A percentile compares a stretch with the other conserved stretches of the same genome.
Evolutionary conservation across 2,113 vertebrate species (phyloP).

Genomic region (Toxotes chatareus): DNA sequence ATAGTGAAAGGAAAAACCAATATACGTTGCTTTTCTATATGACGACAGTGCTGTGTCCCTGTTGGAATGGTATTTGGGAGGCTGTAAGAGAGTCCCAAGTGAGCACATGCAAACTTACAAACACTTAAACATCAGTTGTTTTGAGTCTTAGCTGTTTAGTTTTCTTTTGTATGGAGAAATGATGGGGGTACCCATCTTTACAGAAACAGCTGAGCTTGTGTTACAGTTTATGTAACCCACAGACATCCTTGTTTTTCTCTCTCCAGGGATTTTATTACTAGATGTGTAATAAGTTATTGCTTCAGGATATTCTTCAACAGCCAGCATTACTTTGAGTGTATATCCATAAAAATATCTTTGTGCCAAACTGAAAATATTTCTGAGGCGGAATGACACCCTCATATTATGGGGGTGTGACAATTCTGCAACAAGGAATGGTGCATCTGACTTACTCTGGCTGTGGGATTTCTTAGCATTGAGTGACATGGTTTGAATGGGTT

Average conservation of each 20-base stretch:
- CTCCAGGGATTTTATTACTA: slow-evolving; percentile 69
- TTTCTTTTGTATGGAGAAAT: slow-evolving; percentile 39
- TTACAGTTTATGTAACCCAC: slow-evolving; percentile 67
- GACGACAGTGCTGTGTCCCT: slow-evolving; percentile 59
- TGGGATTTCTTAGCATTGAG: slow-evolving; percentile 31
- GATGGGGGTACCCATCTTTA: slow-evolving; percentile 41
- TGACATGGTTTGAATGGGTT: slow-evolving; percentile 29
- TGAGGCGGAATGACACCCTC: slow-evolving; percentile 43
- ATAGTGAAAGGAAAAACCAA: slow-evolving; percentile 64
- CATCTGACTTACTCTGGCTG: slow-evolving; percentile 46
- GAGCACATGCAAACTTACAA: slow-evolving; percentile 70
- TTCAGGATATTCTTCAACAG: slow-evolving; percentile 71
- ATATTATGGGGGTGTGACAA: slow-evolving; percentile 52
- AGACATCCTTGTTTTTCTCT: slow-evolving; percentile 65
- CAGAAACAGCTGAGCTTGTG: slow-evolving; percentile 60
- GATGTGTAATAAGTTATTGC: slow-evolving; percentile 70
- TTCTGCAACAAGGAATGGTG: slow-evolving; percentile 50
- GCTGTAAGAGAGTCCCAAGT: slow-evolving; percentile 67
- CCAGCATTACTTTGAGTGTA: slow-evolving; percentile 67
- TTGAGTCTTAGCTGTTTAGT: slow-evolving; percentile 58
- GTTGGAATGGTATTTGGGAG: slow-evolving; percentile 65
- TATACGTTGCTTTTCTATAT: slow-evolving; percentile 57
- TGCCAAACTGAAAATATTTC: slow-evolving; percentile 60
- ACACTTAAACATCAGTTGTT: slow-evolving; percentile 64
- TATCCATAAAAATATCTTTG: slow-evolving; percentile 47